These are phyloP conservation scores for Acanthosepion pharaonis DNA, from an alignment of 2,888 invertebrate genomes.

Conservation along the genomic window DNA sequence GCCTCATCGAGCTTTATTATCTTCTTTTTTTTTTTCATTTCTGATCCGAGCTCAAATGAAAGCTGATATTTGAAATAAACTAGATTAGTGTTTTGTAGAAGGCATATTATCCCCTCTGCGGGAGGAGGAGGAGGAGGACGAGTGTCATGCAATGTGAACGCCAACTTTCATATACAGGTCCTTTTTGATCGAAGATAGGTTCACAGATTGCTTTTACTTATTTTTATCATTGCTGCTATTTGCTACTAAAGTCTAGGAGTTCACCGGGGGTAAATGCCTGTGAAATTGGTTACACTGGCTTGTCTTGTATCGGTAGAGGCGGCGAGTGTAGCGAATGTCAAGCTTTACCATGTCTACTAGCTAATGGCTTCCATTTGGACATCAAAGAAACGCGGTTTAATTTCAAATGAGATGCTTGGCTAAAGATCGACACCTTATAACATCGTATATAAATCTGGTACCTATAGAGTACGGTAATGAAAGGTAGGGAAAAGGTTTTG, in stretches of 20 bases:
- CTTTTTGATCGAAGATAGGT: not conserved
- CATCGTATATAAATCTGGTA: not conserved
- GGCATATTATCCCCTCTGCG: not conserved
- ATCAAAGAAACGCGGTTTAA: not conserved
- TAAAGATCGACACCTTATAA: not conserved
- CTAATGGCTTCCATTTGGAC: constrained; percentile 15
- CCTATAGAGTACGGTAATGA: too few relatives aligned
- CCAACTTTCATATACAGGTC: not conserved
- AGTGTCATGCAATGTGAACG: not conserved
- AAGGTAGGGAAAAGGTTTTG: too few relatives aligned
- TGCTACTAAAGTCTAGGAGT: not conserved
- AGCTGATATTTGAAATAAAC: not conserved
- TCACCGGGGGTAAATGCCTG: not conserved
- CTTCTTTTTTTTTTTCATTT: not conserved
- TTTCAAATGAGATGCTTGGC: not conserved
- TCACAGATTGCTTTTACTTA: not conserved
- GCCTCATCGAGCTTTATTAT: not conserved
- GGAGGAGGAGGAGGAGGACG: not conserved
- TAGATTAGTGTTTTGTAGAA: not conserved
- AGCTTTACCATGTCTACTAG: constrained; percentile 15
- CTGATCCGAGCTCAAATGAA: not conserved
- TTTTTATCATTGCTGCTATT: not conserved
- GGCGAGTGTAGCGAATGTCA: not conserved
- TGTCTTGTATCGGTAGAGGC: not conserved
- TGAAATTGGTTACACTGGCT: not conserved